phyloP scores from a whole-genome alignment of 2,888 invertebrate genomes.

The Lasioglossum figueresi region DNA sequence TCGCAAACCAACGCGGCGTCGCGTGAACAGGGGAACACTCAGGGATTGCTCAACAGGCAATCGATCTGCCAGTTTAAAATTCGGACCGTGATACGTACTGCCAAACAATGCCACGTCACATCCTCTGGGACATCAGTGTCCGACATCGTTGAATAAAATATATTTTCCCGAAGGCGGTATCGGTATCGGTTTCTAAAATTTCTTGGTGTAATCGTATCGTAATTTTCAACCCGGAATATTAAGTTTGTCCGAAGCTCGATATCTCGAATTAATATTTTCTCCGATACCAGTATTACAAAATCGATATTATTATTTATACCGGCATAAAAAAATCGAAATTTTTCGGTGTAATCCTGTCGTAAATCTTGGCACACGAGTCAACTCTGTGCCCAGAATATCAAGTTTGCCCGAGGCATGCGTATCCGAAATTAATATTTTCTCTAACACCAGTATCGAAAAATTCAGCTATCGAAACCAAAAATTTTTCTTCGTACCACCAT shows the following conservation, averaged over 20 bases:
- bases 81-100: background rate
- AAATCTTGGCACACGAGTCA: background rate
- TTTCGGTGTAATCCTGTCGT: background rate
- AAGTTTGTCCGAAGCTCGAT: no score
- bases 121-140: background rate
- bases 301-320: no score
- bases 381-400: background rate
- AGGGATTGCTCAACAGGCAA: background rate
- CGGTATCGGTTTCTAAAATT: no score
- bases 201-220: background rate
- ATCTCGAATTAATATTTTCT: no score
- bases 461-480: background rate
- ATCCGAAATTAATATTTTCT: background rate
- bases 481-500: background rate
- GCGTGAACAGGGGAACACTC: background rate
- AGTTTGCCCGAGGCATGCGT: no score
- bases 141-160: background rate
- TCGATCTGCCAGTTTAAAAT: background rate
- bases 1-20: background rate
- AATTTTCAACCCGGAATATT: no score
- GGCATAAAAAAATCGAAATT: no score
- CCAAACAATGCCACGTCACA: background rate
- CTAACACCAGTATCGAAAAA: background rate
- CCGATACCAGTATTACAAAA: no score
- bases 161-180: background rate